Conservation (phyloP, 1,140 invertebrate genomes). For the Stegodyphus mimosarum region DNA sequence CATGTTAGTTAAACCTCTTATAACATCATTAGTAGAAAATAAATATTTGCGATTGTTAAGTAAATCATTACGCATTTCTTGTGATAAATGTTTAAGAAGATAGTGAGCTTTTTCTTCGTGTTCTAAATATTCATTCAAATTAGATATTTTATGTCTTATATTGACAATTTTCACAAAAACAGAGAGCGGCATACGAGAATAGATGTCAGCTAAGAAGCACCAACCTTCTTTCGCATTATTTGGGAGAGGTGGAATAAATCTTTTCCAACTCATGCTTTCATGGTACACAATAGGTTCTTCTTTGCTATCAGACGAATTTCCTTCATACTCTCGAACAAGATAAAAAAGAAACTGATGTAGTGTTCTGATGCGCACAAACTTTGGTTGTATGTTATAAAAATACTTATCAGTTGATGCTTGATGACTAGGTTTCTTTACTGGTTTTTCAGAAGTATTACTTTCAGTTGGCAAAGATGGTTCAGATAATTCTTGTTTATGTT, state of each 20-base stretch:
- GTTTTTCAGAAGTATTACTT: neutral
- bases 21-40: constrained; percentile 73
- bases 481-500: neutral
- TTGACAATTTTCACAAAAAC: constrained; percentile 78
- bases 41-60: constrained; percentile 76
- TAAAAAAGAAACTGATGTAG: constrained; percentile 80
- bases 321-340: constrained; percentile 73
- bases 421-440: neutral
- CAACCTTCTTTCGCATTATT: constrained; percentile 72
- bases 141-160: constrained; percentile 73
- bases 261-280: constrained; percentile 75
- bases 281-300: constrained; percentile 66
- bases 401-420: neutral
- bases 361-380: constrained; percentile 76
- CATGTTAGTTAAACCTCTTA: constrained; percentile 74
- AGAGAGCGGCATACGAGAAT: constrained; percentile 78
- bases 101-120: constrained; percentile 79
- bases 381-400: constrained; percentile 70
- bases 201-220: constrained; percentile 79
- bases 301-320: constrained; percentile 63
- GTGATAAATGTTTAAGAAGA: constrained; percentile 72
- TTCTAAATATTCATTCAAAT: constrained; percentile 74
- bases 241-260: constrained; percentile 77
- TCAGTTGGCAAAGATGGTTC: neutral
- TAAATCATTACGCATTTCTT: constrained; percentile 70